Evolutionary conservation across 2,888 invertebrate genomes (phyloP).

Genomic region (Pachydiplax longipennis): DNA sequence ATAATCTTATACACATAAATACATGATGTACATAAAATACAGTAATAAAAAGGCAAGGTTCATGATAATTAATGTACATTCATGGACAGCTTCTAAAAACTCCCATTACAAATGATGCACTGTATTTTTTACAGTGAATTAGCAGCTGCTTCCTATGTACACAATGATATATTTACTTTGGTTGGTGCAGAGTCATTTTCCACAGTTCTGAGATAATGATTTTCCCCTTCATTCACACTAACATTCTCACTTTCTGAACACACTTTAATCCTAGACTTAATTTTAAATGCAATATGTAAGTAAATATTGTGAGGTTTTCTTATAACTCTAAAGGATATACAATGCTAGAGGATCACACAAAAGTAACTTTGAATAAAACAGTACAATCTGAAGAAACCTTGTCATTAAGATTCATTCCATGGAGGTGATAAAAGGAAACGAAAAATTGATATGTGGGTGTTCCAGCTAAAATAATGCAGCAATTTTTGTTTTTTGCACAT

Average conservation of each 20-base stretch:
- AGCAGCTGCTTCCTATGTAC: neutral
- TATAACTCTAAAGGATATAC: neutral
- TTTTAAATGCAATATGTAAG: neutral
- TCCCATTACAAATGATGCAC: neutral
- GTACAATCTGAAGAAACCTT: neutral
- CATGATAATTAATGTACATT: neutral
- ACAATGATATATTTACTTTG: constrained; percentile 13
- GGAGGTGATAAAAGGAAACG: neutral
- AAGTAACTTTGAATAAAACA: neutral
- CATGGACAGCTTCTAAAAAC: neutral
- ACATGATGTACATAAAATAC: neutral
- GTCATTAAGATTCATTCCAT: neutral
- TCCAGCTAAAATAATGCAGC: neutral
- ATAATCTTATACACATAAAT: neutral
- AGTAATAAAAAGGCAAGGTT: neutral
- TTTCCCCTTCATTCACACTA: neutral
- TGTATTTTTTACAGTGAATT: neutral
- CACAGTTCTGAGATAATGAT: constrained; percentile 1
- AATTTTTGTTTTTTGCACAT: neutral
- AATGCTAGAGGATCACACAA: neutral
- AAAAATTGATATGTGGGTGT: neutral
- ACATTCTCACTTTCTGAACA: neutral
- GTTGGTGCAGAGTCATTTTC: neutral
- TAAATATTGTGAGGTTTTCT: neutral
- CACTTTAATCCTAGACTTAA: neutral